phyloP scores from a whole-genome alignment of 2,797 vertebrate species.

The Syngnathus rostellatus region DNA sequence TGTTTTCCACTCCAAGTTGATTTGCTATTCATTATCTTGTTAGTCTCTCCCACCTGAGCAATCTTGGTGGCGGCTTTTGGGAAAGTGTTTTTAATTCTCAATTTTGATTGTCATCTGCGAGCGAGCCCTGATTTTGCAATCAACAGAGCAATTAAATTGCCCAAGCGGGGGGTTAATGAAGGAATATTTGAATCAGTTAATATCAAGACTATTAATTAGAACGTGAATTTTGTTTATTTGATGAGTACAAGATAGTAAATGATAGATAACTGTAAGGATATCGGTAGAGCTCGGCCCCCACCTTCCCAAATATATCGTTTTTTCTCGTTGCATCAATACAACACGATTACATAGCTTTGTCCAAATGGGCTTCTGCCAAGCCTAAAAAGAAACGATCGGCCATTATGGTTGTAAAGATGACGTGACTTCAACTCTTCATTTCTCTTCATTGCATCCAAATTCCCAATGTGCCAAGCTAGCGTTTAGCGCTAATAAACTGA shows the following conservation, averaged over 20 bases:
- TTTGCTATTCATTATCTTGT: background rate
- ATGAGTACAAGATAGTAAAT: background rate
- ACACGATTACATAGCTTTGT: background rate
- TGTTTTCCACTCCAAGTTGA: background rate
- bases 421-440: background rate
- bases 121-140: background rate
- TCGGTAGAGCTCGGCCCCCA: too few species aligned
- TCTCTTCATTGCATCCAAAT: background rate
- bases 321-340: background rate
- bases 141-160: background rate
- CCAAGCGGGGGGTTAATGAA: background rate
- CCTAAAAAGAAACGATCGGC: background rate
- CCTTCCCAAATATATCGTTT: too few species aligned
- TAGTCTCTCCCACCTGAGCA: background rate
- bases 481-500: background rate
- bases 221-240: background rate
- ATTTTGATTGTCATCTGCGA: background rate
- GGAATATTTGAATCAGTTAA: background rate
- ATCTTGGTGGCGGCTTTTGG: background rate
- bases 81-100: constrained; percentile 1
- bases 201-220: background rate
- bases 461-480: background rate
- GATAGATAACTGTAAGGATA: too few species aligned
- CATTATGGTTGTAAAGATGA: background rate
- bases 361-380: background rate